These are phyloP conservation scores for Xiphorhynchus erythropygius DNA, from an alignment of 2,797 vertebrate genomes.

Conservation along the genomic window DNA sequence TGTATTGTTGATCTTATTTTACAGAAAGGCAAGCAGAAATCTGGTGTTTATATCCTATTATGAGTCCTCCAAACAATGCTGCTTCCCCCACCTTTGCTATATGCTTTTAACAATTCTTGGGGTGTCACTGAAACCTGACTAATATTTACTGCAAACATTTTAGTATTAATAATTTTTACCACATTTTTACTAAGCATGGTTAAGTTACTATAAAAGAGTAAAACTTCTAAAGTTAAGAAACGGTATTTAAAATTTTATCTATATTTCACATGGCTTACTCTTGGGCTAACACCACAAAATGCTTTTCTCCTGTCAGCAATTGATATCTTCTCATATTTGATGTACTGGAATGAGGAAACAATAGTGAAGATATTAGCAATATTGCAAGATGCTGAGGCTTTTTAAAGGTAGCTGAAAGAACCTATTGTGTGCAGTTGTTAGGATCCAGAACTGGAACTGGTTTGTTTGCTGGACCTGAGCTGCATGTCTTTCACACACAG, in stretches of 20 bases:
- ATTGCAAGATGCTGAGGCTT: neutral
- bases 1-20: neutral
- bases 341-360: neutral
- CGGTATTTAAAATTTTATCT: neutral
- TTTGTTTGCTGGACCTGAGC: neutral
- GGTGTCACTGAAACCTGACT: neutral
- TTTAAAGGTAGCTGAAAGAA: neutral
- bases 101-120: neutral
- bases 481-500: neutral
- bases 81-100: neutral
- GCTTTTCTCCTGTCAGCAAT: neutral
- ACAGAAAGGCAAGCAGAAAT: neutral
- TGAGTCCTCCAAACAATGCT: neutral
- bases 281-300: neutral
- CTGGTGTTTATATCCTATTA: neutral
- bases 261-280: neutral
- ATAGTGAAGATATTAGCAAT: neutral
- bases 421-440: neutral
- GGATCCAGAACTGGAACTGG: neutral
- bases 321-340: neutral
- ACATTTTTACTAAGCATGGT: neutral
- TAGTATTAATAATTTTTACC: neutral
- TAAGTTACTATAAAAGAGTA: neutral
- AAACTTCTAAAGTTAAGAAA: neutral
- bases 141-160: neutral